Evolutionary conservation across 1,140 invertebrate species (phyloP).

Genomic region (Tetranychus urticae): DNA sequence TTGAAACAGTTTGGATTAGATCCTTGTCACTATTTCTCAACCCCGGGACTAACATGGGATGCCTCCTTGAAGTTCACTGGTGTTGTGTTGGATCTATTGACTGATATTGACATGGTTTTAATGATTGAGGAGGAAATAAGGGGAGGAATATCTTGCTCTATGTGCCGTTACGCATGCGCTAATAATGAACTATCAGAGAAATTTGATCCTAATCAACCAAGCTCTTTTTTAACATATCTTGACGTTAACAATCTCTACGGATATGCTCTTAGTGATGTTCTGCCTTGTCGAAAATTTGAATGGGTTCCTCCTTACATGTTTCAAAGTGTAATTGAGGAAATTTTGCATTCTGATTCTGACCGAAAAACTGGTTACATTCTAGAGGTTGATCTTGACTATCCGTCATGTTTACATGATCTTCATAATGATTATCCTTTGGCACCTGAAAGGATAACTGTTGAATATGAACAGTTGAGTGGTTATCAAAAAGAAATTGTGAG

Average conservation of each 20-base stretch:
- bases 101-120: slow-evolving; percentile 14
- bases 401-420: slow-evolving; percentile 12
- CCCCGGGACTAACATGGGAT: slow-evolving; percentile 11
- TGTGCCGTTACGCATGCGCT: background rate
- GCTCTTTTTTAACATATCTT: slow-evolving; percentile 12
- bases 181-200: slow-evolving; percentile 11
- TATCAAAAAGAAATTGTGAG: slow-evolving; percentile 12
- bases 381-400: slow-evolving; percentile 15
- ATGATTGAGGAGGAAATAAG: slow-evolving; percentile 15
- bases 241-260: slow-evolving; percentile 15
- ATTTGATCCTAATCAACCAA: slow-evolving; percentile 4
- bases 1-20: slow-evolving; percentile 12
- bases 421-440: slow-evolving; percentile 22
- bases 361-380: slow-evolving; percentile 11
- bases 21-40: slow-evolving; percentile 15
- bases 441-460: slow-evolving; percentile 13
- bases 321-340: slow-evolving; percentile 2
- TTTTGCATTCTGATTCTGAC: background rate
- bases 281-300: slow-evolving; percentile 4
- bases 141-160: background rate
- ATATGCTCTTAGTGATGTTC: background rate
- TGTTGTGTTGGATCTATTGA: slow-evolving; percentile 14
- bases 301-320: background rate
- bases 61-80: slow-evolving; percentile 13
- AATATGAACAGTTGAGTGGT: background rate